phyloP scores from a whole-genome alignment of 2,888 invertebrate species.

The Leucophenga maculata region DNA sequence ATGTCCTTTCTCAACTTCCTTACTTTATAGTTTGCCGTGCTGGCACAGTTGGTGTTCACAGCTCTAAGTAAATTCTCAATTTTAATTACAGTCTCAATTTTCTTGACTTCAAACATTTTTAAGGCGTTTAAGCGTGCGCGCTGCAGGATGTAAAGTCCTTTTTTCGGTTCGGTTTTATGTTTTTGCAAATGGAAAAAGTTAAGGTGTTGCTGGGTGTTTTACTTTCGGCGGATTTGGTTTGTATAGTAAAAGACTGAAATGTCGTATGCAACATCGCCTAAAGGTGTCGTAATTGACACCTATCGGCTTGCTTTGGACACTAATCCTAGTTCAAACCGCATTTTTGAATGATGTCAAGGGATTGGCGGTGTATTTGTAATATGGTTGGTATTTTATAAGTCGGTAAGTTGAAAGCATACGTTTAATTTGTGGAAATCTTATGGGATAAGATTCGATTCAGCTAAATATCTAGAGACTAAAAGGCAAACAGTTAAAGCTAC shows the following conservation, averaged over 20 bases:
- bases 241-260: neutral
- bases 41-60: conserved; percentile 1
- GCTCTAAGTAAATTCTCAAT: conserved; percentile 18
- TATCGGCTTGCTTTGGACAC: neutral
- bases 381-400: no score
- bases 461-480: no score
- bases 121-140: neutral
- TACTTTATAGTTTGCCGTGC: no score
- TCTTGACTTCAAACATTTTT: no score
- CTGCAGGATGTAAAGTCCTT: neutral
- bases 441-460: no score
- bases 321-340: conserved; percentile 3
- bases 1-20: neutral
- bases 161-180: neutral
- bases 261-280: neutral
- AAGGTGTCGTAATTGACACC: conserved; percentile 10
- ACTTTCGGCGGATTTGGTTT: neutral
- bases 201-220: conserved; percentile 3
- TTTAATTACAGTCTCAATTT: conserved; percentile 2
- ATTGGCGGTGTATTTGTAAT: conserved; percentile 1
- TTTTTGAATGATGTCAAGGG: conserved; percentile 12
- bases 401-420: no score
- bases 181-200: conserved; percentile 3
- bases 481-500: no score
- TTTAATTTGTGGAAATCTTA: no score